Percentiles rank a stretch among this genome's conserved stretches.
These are phyloP conservation scores for Tricholauxania praeusta DNA, from an alignment of 2,888 invertebrate genomes.

Conservation along the genomic window DNA sequence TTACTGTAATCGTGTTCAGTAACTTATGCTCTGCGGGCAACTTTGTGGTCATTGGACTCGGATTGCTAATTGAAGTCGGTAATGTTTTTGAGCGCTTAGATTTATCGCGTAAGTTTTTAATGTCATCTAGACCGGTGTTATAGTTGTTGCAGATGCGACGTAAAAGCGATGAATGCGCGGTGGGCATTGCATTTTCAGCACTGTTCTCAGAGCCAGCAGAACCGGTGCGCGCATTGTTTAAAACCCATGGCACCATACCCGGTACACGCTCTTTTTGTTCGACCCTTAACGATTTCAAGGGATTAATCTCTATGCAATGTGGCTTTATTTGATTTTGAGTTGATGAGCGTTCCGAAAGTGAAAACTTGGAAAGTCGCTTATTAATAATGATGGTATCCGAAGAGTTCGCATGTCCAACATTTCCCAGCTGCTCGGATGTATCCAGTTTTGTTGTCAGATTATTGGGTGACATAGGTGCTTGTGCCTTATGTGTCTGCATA, in stretches of 20 bases:
- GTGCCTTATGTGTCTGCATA: not conserved
- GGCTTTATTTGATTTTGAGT: no score
- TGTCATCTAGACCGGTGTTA: constrained; percentile 23
- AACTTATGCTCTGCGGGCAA: constrained; percentile 45
- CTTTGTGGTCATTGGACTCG: constrained; percentile 2
- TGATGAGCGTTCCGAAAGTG: not conserved
- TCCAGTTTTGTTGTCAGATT: constrained; percentile 15
- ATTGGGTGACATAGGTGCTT: constrained; percentile 1
- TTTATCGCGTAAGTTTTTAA: constrained; percentile 24
- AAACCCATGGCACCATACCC: constrained; percentile 47
- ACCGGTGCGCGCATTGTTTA: constrained; percentile 24
- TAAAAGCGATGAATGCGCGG: not conserved
- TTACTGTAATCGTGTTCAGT: constrained; percentile 34
- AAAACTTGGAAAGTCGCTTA: constrained; percentile 55
- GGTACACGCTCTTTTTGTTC: constrained; percentile 50
- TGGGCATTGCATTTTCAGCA: not conserved
- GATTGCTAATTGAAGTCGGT: not conserved
- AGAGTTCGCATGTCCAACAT: constrained; percentile 23
- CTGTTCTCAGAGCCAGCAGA: constrained; percentile 13
- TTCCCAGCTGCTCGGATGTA: not conserved
- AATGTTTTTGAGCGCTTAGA: not conserved
- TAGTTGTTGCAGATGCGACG: constrained; percentile 28
- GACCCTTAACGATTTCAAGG: no score
- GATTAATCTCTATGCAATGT: no score
- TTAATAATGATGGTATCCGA: constrained; percentile 49